Conservation (phyloP, 2,888 invertebrate species). For the Himalopsyche japonica region DNA sequence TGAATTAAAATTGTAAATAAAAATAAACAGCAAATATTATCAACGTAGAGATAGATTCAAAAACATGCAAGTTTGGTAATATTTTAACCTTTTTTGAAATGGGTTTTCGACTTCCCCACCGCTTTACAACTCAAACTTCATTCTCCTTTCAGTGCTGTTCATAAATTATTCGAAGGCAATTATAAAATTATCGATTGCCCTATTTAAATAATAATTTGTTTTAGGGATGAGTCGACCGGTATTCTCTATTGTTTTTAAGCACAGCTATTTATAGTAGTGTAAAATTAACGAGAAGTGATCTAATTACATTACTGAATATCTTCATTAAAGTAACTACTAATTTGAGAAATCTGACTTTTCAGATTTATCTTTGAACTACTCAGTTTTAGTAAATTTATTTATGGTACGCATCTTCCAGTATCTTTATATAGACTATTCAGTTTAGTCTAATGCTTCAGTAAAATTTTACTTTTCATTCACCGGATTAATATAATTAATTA, state of each 20-base stretch:
- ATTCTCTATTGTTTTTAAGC: not conserved
- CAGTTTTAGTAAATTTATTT: too few species aligned
- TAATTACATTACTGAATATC: too few species aligned
- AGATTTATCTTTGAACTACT: too few species aligned
- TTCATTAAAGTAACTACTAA: too few species aligned
- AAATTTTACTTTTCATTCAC: too few species aligned
- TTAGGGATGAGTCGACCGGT: not conserved
- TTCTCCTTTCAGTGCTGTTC: not conserved
- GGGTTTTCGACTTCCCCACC: not conserved
- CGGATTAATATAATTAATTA: too few species aligned
- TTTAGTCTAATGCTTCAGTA: too few species aligned
- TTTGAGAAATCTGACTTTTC: too few species aligned
- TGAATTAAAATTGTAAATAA: not conserved
- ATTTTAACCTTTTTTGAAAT: not conserved
- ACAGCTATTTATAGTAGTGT: not conserved
- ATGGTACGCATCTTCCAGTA: too few species aligned
- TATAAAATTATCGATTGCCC: conserved; percentile 9
- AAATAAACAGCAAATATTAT: not conserved
- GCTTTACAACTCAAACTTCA: not conserved
- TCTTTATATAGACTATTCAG: too few species aligned
- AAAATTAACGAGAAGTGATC: not conserved
- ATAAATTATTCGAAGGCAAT: not conserved
- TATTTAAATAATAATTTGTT: conserved; percentile 6
- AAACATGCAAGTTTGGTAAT: not conserved
- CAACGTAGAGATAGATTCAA: not conserved